These are phyloP conservation scores for Dioctria linearis DNA, from an alignment of 2,888 invertebrate genomes.

Conservation along the genomic window DNA sequence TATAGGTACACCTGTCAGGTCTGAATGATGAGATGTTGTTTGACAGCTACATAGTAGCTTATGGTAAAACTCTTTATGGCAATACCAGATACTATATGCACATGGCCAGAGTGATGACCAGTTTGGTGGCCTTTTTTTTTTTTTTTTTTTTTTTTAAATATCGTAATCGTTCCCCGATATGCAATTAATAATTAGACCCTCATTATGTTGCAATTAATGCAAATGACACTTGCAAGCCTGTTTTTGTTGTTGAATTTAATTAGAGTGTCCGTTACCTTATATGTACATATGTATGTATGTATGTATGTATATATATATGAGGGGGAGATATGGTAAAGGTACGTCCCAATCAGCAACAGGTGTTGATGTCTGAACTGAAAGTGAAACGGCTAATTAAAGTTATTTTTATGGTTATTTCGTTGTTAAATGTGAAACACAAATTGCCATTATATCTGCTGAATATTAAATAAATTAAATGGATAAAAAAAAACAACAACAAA, in stretches of 20 bases:
- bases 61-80: constrained; percentile 55
- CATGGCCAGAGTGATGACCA: constrained; percentile 44
- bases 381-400: constrained; percentile 58
- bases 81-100: constrained; percentile 51
- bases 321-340: neutral
- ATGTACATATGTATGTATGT: constrained; percentile 25
- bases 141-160: constrained; percentile 41
- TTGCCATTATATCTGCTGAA: constrained; percentile 17
- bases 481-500: no score
- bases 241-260: constrained; percentile 55
- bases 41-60: constrained; percentile 45
- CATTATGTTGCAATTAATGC: constrained; percentile 59
- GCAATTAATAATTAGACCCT: constrained; percentile 59
- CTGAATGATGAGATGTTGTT: constrained; percentile 52
- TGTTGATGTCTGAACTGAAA: constrained; percentile 56
- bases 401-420: constrained; percentile 56
- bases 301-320: no score
- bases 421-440: constrained; percentile 34
- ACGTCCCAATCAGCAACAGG: constrained; percentile 55
- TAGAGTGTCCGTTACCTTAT: constrained; percentile 55
- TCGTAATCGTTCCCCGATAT: constrained; percentile 54
- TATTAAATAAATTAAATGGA: constrained; percentile 21
- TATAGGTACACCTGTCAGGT: neutral
- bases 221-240: constrained; percentile 56
- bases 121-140: constrained; percentile 25